Evolutionary conservation across 2,797 vertebrate species (phyloP), one percentile per base, ranked within the genome.

Genomic region (Chaunax sp.): DNA sequence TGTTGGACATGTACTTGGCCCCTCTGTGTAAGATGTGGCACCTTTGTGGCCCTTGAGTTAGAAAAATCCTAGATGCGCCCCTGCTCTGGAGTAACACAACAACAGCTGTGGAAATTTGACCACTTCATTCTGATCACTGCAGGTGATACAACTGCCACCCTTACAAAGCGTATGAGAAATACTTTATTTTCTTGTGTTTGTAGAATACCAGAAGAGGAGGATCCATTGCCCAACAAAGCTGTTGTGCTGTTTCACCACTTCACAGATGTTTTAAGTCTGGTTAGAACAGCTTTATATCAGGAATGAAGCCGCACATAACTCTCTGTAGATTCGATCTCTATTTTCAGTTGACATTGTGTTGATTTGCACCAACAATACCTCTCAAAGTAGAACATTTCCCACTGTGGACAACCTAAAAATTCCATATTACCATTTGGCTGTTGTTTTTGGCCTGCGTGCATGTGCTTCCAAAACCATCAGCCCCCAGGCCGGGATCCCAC

Each of bases 381-480:
- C 61, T 72, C 59, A 44, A 35, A 69, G 57, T 40, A 35, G 45
- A 80, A 61, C 56, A 60, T 63, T 69, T 81, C 44, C 82, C 64
- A 62, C 65, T 69, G 53, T 52, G 60, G 62, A 57, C 47, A 60
- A 70, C 76, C 75, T 83, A 61, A 64, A 77, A 78, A 84, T 80
- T 38, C 72, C 43, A 79, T 60, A 67, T 82, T 58, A 69, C 58
- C 67, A 65, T 85, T 84, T 71, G 69, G 61, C 69, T 77, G 81
- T 85, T 87, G 79, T 73, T 82, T 83, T 80, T 80, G 83, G 69
- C 81, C 71, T 38, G 58, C 47, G 60, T 86, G 76, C 76, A 69
- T 77, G 70, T 33, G 77, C 76, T 80, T 82, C 77, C 77, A 85
- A 79, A 85, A 81, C 75, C 85, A 87, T 83, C 79, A 82, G 72